Evolutionary conservation across 2,888 invertebrate genomes (phyloP).

Genomic region (Xestoiulus laeticollis): DNA sequence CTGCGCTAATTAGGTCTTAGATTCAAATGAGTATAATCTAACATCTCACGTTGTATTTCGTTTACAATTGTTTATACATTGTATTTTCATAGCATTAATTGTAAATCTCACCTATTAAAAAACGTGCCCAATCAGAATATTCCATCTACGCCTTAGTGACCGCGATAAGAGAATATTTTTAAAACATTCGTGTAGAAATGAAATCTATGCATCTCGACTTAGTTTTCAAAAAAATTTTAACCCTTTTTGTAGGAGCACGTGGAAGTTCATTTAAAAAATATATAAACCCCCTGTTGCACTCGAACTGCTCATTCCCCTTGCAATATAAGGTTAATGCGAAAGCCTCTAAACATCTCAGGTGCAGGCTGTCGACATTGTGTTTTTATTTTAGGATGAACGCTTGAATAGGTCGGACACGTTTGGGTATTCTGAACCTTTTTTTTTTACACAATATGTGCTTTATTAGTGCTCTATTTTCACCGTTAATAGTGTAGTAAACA

Average conservation of each 20-base stretch:
- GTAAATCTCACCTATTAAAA: background rate
- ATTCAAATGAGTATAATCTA: background rate
- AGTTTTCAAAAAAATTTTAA: background rate
- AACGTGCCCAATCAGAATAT: background rate
- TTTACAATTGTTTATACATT: slow-evolving; percentile 16
- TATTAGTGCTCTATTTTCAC: slow-evolving; percentile 2
- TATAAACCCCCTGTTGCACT: background rate
- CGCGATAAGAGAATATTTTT: slow-evolving; percentile 5
- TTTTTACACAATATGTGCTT: background rate
- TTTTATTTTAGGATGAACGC: slow-evolving; percentile 36
- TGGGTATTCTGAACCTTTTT: background rate
- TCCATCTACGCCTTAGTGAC: slow-evolving; percentile 4
- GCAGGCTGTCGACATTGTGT: background rate
- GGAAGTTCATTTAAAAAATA: background rate
- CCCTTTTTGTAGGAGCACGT: background rate
- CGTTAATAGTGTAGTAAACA: background rate
- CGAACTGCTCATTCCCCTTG: background rate
- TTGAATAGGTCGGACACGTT: slow-evolving; percentile 35
- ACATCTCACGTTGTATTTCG: background rate
- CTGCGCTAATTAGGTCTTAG: slow-evolving; percentile 1
- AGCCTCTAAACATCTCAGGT: background rate
- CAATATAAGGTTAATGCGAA: slow-evolving; percentile 10
- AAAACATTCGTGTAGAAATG: background rate
- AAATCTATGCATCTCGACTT: background rate
- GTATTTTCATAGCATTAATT: background rate